phyloP scores from a whole-genome alignment of 2,888 invertebrate species.

The Junonia oenone region DNA sequence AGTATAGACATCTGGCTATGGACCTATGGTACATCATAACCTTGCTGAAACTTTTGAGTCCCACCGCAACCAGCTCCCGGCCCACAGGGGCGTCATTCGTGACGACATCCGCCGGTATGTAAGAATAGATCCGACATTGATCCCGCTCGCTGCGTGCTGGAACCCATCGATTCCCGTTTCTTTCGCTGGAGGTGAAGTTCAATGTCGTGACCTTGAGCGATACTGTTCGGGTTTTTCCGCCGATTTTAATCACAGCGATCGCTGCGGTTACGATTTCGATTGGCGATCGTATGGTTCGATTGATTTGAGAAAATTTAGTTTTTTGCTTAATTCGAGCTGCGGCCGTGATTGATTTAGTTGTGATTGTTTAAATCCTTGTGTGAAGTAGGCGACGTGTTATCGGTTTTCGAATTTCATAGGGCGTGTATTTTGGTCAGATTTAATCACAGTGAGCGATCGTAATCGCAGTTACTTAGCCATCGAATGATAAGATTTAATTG shows the following conservation, averaged over 20 bases:
- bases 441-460: too few relatives aligned
- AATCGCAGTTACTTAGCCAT: too few relatives aligned
- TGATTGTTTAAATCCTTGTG: too few relatives aligned
- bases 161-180: slow-evolving; percentile 14
- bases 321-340: not conserved
- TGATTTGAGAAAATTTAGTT: not conserved
- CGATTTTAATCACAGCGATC: slow-evolving; percentile 11
- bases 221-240: slow-evolving; percentile 17
- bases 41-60: too few relatives aligned
- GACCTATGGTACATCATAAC: too few relatives aligned
- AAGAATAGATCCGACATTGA: slow-evolving; percentile 29
- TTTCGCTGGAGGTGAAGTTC: slow-evolving; percentile 21
- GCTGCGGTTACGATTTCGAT: not conserved
- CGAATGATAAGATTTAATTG: too few relatives aligned
- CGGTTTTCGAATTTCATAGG: too few relatives aligned
- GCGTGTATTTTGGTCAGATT: too few relatives aligned
- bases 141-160: slow-evolving; percentile 14
- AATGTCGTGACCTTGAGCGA: slow-evolving; percentile 21
- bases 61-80: not conserved
- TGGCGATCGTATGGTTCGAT: not conserved
- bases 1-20: too few relatives aligned
- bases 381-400: too few relatives aligned
- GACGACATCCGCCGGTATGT: slow-evolving; percentile 13
- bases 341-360: not conserved
- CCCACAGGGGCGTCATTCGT: slow-evolving; percentile 18